phyloP scores from a whole-genome alignment of 2,797 vertebrate species.

The Trachurus trachurus region DNA sequence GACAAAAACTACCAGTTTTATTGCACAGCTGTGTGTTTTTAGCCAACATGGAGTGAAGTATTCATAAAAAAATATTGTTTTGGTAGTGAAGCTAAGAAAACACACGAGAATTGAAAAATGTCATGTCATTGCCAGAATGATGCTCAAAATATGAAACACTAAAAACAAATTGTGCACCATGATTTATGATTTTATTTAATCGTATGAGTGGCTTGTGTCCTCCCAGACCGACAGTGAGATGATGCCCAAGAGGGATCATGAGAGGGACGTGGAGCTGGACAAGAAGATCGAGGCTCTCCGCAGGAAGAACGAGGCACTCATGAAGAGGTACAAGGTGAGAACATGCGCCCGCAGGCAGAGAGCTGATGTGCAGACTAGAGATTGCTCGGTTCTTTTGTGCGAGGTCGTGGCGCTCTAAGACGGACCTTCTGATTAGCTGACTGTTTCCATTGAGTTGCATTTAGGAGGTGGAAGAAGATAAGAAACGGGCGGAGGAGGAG shows the following conservation, averaged over 20 bases:
- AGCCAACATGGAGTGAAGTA: neutral
- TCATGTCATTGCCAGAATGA: neutral
- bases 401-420: neutral
- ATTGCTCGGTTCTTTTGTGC: neutral
- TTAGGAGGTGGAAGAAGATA: constrained; percentile 98
- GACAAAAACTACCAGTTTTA: neutral
- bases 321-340: constrained; percentile 95
- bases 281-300: constrained; percentile 94
- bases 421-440: constrained; percentile 30
- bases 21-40: neutral
- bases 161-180: neutral
- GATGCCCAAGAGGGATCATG: constrained; percentile 89
- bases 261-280: constrained; percentile 94
- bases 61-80: neutral
- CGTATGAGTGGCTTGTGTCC: constrained; percentile 12
- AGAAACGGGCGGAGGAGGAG: constrained; percentile 92
- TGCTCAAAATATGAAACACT: neutral
- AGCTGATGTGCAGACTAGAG: neutral
- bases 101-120: neutral
- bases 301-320: constrained; percentile 95
- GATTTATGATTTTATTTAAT: neutral
- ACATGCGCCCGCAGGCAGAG: constrained; percentile 10
- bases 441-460: constrained; percentile 50
- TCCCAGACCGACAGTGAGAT: constrained; percentile 79
- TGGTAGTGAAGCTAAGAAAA: neutral